Conservation (phyloP, 2,797 vertebrate genomes). For the Bradypodion pumilum region DNA sequence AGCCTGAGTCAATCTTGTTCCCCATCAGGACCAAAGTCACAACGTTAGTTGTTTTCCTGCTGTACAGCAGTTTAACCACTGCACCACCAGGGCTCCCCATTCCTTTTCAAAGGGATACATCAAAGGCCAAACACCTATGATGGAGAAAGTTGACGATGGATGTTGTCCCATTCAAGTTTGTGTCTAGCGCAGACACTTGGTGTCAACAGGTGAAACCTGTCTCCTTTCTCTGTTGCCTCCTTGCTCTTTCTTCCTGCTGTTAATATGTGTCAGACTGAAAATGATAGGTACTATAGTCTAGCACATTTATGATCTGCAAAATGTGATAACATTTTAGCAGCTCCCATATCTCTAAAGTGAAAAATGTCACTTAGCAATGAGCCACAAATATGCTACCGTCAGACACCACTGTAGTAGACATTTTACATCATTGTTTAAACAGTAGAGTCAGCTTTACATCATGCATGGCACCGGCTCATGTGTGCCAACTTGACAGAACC, state of each 20-base stretch:
- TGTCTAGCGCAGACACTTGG: neutral
- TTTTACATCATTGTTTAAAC: neutral
- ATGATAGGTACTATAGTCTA: neutral
- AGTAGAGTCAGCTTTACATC: neutral
- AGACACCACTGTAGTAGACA: neutral
- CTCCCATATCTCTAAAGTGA: neutral
- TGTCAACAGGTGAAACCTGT: neutral
- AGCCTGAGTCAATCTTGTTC: too few relatives aligned
- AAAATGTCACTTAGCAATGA: neutral
- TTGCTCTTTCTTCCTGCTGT: neutral
- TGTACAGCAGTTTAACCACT: too few relatives aligned
- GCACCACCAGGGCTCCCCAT: too few relatives aligned
- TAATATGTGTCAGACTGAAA: neutral
- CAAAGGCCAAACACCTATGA: neutral
- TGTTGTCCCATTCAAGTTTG: neutral
- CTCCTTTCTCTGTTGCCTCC: neutral
- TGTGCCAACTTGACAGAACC: neutral
- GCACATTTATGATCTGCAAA: neutral
- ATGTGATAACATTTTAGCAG: neutral
- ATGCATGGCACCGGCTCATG: neutral
- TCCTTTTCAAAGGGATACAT: neutral
- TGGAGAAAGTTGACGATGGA: neutral
- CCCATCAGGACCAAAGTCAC: too few relatives aligned
- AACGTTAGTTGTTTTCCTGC: too few relatives aligned
- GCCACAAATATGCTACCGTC: too few relatives aligned